Base-by-base conservation (phyloP, 2,113 vertebrate genomes). In the Casuarius casuarius region DNA sequence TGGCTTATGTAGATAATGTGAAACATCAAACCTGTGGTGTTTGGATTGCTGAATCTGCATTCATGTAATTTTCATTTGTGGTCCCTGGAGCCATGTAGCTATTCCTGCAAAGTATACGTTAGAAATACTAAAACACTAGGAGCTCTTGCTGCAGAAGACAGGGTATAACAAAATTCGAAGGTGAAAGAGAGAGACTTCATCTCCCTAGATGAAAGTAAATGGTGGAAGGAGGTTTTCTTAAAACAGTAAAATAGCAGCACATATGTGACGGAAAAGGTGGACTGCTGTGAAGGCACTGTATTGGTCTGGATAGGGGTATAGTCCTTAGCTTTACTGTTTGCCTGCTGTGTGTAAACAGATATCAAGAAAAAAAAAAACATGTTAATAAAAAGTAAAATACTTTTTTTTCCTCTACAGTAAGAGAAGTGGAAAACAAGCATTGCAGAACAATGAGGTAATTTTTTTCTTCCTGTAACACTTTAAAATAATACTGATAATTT, bases 361-460 rank as follows among this genome's bases (percentile, higher is more conserved):
- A 61, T 90, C 20, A 91, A 92, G 42, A 89, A 23, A 91, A 95
- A 95, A 28, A 68, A 84, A 68, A 65, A 8, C 33, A 6, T 66
- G 35, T 72, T 94, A 94, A 87, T 93, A 58, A 86, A 65, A 97
- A 97, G 13, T 70, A 79, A 83, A 94, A 71, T 91, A 35, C 58
- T 84, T 75, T 49, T 88, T 90, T 97, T 96, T 94, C 83, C 31
- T 96, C 86, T 96, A 51, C 98, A 99, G 99, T 95, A 99, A 97
- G 97, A 99, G 98, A 98, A 98, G 94, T 96, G 98, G 97, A 84
- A 98, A 98, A 44, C 98, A 98, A 67, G 73, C 97, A 8, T 77
- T 96, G 85, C 96, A 98, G 95, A 98, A 92, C 96, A 97, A 97
- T 93, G 99, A 99, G 98, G 99, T 99, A 98, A 98, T 97, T 96